phyloP scores from a whole-genome alignment of 53 echinoderm and acorn worm genomes.

The Astropecten irregularis region DNA sequence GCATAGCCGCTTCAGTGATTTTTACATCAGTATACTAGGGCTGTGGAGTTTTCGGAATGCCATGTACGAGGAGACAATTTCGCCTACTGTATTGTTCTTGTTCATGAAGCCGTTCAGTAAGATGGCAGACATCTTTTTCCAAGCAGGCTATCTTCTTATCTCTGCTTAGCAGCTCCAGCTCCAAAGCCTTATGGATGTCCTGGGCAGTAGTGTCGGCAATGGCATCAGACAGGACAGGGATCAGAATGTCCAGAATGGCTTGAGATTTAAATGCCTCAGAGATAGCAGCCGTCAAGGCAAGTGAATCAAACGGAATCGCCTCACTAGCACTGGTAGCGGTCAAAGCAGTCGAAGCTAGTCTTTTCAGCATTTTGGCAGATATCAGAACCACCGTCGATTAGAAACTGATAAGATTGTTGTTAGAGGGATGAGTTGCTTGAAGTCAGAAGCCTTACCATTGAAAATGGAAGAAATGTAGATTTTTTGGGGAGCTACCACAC shows the following conservation, averaged over 20 bases:
- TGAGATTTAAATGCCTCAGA: neutral
- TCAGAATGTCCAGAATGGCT: neutral
- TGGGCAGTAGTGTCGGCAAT: neutral
- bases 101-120: conserved; percentile 33
- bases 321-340: neutral
- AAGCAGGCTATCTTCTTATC: conserved; percentile 29
- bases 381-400: neutral
- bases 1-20: conserved; percentile 11
- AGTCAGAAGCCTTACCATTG: neutral
- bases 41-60: neutral
- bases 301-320: too few species aligned
- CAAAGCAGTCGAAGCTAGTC: neutral
- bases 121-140: conserved; percentile 32
- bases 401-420: neutral
- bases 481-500: neutral
- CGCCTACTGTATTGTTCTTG: conserved; percentile 45
- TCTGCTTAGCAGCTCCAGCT: neutral
- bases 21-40: conserved; percentile 34
- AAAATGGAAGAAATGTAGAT: neutral
- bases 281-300: neutral
- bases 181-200: conserved; percentile 4
- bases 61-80: conserved; percentile 46
- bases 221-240: conserved; percentile 1
- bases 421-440: neutral
- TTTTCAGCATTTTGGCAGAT: neutral